Evolutionary conservation across 2,888 invertebrate species (phyloP).

Genomic region (Ichneumon xanthorius): DNA sequence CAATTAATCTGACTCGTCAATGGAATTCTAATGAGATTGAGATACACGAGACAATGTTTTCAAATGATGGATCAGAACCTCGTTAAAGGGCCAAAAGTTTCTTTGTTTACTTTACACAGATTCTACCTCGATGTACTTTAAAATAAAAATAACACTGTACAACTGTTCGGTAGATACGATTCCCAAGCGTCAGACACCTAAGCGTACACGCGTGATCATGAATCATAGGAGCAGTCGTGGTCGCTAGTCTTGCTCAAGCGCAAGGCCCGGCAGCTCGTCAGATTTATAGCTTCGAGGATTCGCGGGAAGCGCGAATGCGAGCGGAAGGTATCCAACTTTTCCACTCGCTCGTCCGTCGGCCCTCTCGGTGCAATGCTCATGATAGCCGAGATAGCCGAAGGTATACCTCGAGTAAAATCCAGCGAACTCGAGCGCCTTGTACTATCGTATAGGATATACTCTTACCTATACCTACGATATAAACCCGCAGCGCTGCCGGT

Average conservation of each 20-base stretch:
- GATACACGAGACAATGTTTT: not conserved
- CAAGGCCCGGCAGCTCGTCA: constrained; percentile 73
- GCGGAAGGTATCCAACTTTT: constrained; percentile 78
- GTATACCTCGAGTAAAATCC: constrained; percentile 58
- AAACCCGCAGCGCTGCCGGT: constrained; percentile 59
- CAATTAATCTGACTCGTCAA: not conserved
- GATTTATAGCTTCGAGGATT: constrained; percentile 79
- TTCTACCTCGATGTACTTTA: constrained; percentile 10
- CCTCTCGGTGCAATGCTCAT: constrained; percentile 61
- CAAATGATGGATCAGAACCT: not conserved
- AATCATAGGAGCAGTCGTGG: constrained; percentile 76
- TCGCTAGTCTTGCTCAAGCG: constrained; percentile 72
- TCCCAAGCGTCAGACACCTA: constrained; percentile 50
- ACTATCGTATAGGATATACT: constrained; percentile 60
- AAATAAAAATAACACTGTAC: constrained; percentile 55
- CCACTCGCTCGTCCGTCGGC: constrained; percentile 66
- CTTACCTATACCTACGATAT: constrained; percentile 55
- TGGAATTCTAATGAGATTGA: not conserved
- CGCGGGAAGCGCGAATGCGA: constrained; percentile 68
- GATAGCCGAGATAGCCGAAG: constrained; percentile 65
- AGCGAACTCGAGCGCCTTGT: constrained; percentile 62
- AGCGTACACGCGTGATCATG: constrained; percentile 76
- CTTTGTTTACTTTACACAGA: not conserved
- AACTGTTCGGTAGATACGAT: constrained; percentile 34
- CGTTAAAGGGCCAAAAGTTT: not conserved